These are phyloP conservation scores for Malacosoma neustria DNA, from an alignment of 2,888 invertebrate genomes.

Conservation along the genomic window DNA sequence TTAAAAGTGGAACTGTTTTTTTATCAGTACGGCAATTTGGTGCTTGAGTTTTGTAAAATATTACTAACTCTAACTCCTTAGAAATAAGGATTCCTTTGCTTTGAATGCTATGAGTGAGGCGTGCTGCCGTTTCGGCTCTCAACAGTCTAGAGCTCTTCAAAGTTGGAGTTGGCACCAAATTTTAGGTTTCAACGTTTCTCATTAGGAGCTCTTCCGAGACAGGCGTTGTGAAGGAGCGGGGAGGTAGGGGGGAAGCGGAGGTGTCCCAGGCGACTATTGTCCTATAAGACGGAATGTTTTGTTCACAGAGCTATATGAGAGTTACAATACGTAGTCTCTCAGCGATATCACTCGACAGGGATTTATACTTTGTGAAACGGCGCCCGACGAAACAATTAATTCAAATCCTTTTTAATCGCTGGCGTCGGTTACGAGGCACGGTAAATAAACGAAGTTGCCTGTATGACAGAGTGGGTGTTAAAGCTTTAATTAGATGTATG, in stretches of 20 bases:
- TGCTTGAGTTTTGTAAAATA: conserved; percentile 23
- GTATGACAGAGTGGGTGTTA: background rate
- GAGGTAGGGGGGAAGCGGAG: conserved; percentile 13
- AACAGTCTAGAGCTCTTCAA: conserved; percentile 47
- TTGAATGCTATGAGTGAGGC: conserved; percentile 19
- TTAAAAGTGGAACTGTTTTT: conserved; percentile 39
- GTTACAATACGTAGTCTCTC: conserved; percentile 27
- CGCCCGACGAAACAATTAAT: background rate
- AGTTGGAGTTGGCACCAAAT: conserved; percentile 71
- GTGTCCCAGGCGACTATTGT: conserved; percentile 41
- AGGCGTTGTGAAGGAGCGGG: conserved; percentile 16
- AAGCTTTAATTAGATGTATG: background rate
- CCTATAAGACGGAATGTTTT: conserved; percentile 52
- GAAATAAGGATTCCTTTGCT: conserved; percentile 23
- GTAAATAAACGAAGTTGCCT: background rate
- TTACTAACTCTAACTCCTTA: conserved; percentile 21
- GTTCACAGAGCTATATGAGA: conserved; percentile 30
- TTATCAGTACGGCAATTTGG: conserved; percentile 48
- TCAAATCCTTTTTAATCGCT: conserved; percentile 4
- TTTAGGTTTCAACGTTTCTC: conserved; percentile 68
- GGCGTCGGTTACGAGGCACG: background rate
- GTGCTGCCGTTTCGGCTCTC: conserved; percentile 32
- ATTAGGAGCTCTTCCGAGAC: conserved; percentile 48
- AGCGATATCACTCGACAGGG: conserved; percentile 30
- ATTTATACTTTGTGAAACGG: conserved; percentile 1